A percentile compares a stretch with the other conserved stretches of the same genome.
phyloP scores from a whole-genome alignment of 1,140 invertebrate genomes.

The Goniozus legneri region DNA sequence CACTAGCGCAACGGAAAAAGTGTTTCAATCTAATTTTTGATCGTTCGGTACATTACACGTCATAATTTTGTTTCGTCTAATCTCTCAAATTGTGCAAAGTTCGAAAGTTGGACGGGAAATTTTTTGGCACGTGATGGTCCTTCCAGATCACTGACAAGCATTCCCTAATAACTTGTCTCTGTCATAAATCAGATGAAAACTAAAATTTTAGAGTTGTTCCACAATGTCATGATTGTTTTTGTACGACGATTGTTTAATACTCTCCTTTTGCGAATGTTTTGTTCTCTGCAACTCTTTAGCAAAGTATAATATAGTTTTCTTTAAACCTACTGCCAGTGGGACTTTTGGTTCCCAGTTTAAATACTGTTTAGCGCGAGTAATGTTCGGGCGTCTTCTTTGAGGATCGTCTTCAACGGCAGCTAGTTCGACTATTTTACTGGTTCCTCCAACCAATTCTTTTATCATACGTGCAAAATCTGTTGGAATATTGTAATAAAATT shows the following conservation, averaged over 20 bases:
- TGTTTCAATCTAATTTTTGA: too few relatives aligned
- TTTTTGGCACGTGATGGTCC: too few relatives aligned
- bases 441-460: constrained; percentile 78
- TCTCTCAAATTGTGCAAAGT: too few relatives aligned
- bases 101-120: too few relatives aligned
- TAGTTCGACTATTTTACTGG: constrained; percentile 78
- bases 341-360: constrained; percentile 95
- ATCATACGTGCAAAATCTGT: constrained; percentile 93
- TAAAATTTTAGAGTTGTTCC: constrained; percentile 42
- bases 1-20: too few relatives aligned
- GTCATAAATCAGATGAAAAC: too few relatives aligned
- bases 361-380: constrained; percentile 78
- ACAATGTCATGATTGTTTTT: constrained; percentile 52
- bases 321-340: constrained; percentile 75
- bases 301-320: constrained; percentile 90
- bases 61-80: too few relatives aligned
- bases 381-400: constrained; percentile 89
- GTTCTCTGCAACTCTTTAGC: constrained; percentile 76
- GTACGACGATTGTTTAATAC: constrained; percentile 34
- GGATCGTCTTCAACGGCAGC: constrained; percentile 94
- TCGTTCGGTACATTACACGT: too few relatives aligned
- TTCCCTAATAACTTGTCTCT: too few relatives aligned
- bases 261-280: constrained; percentile 42
- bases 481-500: constrained; percentile 27
- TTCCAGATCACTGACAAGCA: too few relatives aligned